These are phyloP conservation scores for Poliocrania exsul DNA, from an alignment of 2,797 vertebrate species.

Conservation along the genomic window DNA sequence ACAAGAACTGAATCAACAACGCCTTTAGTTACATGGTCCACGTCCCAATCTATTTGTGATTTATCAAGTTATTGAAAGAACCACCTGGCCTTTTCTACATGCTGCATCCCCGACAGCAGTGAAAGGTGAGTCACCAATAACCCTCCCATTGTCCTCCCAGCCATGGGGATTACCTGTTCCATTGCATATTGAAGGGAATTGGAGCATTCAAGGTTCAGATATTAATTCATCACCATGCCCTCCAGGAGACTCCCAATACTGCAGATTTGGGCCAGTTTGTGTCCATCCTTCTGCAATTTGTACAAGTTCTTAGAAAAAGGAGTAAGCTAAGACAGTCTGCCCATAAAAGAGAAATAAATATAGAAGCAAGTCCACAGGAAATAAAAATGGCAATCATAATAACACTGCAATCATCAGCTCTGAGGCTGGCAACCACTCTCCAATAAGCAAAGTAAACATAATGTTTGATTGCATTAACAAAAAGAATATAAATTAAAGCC, in stretches of 20 bases:
- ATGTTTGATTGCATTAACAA: background rate
- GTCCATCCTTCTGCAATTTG: background rate
- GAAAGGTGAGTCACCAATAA: background rate
- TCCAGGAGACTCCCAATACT: background rate
- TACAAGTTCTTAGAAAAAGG: background rate
- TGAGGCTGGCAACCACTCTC: background rate
- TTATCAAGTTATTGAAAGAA: background rate
- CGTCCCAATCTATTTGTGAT: background rate
- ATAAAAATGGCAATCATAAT: background rate
- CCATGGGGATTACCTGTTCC: background rate
- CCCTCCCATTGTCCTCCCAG: background rate
- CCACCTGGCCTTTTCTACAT: background rate
- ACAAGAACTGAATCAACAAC: background rate
- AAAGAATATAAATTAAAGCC: background rate
- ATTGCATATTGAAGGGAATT: accelerated
- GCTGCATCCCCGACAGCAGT: background rate
- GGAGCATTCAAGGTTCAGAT: background rate
- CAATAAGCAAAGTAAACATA: background rate
- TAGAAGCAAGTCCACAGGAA: background rate
- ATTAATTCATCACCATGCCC: background rate
- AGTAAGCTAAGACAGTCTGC: background rate
- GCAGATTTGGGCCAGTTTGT: background rate
- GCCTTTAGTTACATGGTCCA: background rate
- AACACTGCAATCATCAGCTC: background rate
- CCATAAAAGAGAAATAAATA: background rate